A percentile compares a stretch with the other conserved stretches of the same genome.
phyloP scores from a whole-genome alignment of 2,113 vertebrate species.

The Crotalus viridis region DNA sequence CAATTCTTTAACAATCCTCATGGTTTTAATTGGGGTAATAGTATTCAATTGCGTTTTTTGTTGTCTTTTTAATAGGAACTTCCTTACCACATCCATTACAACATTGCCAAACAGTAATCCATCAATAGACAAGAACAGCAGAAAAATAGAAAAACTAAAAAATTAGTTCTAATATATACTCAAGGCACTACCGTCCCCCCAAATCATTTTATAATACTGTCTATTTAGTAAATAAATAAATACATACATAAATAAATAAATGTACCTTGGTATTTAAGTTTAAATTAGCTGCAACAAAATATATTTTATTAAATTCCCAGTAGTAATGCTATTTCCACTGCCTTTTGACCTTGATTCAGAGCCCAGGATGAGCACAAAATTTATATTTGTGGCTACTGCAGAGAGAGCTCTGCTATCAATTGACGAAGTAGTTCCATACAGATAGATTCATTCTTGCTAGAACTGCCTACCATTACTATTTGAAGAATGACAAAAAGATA shows the following conservation, averaged over 20 bases:
- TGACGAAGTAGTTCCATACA: background rate
- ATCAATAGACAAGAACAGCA: slow-evolving; percentile 36
- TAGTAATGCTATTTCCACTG: background rate
- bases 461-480: background rate
- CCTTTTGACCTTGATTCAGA: background rate
- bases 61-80: background rate
- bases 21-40: background rate
- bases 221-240: slow-evolving; percentile 15
- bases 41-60: background rate
- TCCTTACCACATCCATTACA: slow-evolving; percentile 5
- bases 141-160: background rate
- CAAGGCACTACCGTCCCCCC: slow-evolving; percentile 42
- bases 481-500: background rate
- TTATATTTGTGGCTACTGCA: background rate
- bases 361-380: background rate
- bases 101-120: slow-evolving; percentile 13
- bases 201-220: slow-evolving; percentile 26
- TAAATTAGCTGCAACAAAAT: slow-evolving; percentile 39
- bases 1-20: background rate
- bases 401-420: background rate
- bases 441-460: background rate
- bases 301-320: background rate
- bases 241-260: background rate
- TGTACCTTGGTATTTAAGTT: slow-evolving; percentile 30
- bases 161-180: slow-evolving; percentile 7